Evolutionary conservation across 2,797 vertebrate genomes (phyloP), one percentile per base, ranked within the genome.

Genomic region (Mormyrus hasselquistii): DNA sequence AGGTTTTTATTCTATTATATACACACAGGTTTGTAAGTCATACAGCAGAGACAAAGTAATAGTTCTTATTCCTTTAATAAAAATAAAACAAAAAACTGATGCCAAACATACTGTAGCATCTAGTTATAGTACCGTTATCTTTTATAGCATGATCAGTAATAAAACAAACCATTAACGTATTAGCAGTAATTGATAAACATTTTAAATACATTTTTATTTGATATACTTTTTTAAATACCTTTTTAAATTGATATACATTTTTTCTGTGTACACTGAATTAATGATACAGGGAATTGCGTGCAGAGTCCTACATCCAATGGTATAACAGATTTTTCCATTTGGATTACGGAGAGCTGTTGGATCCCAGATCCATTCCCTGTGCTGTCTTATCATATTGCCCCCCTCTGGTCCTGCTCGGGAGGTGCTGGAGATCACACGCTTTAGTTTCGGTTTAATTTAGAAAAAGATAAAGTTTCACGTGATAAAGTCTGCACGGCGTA

Each of bases 51-150:
- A 44, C 38, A 83, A 29, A 88, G 4, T 3, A 44, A 90, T 53
- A 62, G 93, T 86, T 91, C 87, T 92, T 89, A 87, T 90, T 93
- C 90, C 91, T 96, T 96, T 96, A 96, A 92, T 96, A 95, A 94
- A 96, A 96, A 96, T 92, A 91, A 91, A 94, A 92, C 9, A 41
- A 94, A 93, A 93, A 92, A 84, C 92, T 93, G 89, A 92, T 90
- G 91, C 90, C 92, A 96, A 94, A 94, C 89, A 92, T 92, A 92
- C 93, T 90, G 94, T 92, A 93, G 89, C 89, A 90, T 92, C 88
- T 92, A 92, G 57, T 90, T 89, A 73, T 91, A 90, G 87, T 79
- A 89, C 90, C 92, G 87, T 88, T 90, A 57, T 41, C 47, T 90
- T 87, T 91, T 88, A 92, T 89, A 91, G 90, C 90, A 88, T 89